Base-by-base conservation (phyloP, 2,113 vertebrate species). In the Mormyrus lacerda region DNA sequence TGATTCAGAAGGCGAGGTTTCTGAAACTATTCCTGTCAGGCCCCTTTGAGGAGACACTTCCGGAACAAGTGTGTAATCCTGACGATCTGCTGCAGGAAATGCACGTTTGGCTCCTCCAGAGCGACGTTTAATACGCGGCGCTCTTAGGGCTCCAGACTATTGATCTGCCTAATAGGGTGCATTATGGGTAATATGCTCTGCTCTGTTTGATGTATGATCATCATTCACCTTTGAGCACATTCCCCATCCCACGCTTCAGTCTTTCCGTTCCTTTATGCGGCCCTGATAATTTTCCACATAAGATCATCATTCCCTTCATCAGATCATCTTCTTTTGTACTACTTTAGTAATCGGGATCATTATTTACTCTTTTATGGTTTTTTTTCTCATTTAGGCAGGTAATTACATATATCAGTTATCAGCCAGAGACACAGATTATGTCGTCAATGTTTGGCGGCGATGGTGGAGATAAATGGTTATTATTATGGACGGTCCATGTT, bases 361-460 rank as follows among this genome's bases (percentile, higher is more conserved):
- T 50, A 31, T 88, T 88, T 87, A 39, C 27, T 61, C 51, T 87
- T 87, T 87, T 39, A 87, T 87, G 86, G 4, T 17, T 87, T 44
- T 55, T 44, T 44, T 39, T 55, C 73, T 79, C 35, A 61, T 58
- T 21, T 61, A 61, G 10, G 19, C 86, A 61, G 86, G 86, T 87
- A 87, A 87, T 61, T 87, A 13, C 55, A 55, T 87, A 87, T 61
- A n/a, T 17, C 53, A 44, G 51, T 87, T 61, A 44, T 87, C 86
- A 65, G 53, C 15, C 53, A 44, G 51, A 87, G 53, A 61, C 27
- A 44, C 24, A 61, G 86, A 65, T 87, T 87, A 61, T 11, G 21
- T 58, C 35, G 35, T 39, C 10, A 44, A 9, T 87, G 35, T 87
- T 58, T 61, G 86, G 47, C 2, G 15, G 35, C 19, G 50, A 86